Percentiles rank a stretch among this genome's conserved stretches.
phyloP scores from a whole-genome alignment of 2,797 vertebrate species.

The Eulemur albifrons region DNA sequence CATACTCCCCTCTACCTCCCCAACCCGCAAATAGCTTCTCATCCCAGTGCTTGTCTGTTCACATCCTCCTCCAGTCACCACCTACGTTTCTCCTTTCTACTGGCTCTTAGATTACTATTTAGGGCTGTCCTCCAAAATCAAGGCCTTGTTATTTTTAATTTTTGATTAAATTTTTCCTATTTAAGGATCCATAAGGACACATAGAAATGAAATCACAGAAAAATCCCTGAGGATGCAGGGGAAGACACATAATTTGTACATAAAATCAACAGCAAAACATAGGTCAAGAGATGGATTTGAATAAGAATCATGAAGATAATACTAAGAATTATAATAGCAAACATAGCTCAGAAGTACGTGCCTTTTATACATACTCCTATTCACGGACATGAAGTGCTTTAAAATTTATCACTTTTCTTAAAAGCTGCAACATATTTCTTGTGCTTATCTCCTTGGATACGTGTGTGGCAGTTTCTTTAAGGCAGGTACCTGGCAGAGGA shows the following conservation, averaged over 20 bases:
- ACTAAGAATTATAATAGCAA: background rate
- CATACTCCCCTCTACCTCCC: accelerated
- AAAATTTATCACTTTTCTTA: background rate
- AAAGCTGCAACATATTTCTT: background rate
- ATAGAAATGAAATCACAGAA: background rate
- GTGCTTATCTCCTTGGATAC: background rate
- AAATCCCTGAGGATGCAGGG: background rate
- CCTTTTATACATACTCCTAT: background rate
- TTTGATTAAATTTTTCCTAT: background rate
- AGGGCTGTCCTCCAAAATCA: background rate
- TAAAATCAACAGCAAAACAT: background rate
- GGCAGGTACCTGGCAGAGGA: background rate
- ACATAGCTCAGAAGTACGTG: background rate
- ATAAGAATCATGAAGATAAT: background rate
- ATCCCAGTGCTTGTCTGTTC: background rate
- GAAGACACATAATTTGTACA: too few species aligned
- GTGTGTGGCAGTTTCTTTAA: background rate
- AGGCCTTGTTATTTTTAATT: background rate
- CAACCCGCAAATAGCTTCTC: background rate
- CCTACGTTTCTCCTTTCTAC: background rate
- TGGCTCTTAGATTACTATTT: background rate
- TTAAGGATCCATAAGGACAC: background rate
- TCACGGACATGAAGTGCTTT: background rate
- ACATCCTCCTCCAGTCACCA: background rate
- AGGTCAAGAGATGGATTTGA: background rate